These are phyloP conservation scores for Sciurus vulgaris DNA, from an alignment of 2,797 vertebrate species.

Conservation along the genomic window DNA sequence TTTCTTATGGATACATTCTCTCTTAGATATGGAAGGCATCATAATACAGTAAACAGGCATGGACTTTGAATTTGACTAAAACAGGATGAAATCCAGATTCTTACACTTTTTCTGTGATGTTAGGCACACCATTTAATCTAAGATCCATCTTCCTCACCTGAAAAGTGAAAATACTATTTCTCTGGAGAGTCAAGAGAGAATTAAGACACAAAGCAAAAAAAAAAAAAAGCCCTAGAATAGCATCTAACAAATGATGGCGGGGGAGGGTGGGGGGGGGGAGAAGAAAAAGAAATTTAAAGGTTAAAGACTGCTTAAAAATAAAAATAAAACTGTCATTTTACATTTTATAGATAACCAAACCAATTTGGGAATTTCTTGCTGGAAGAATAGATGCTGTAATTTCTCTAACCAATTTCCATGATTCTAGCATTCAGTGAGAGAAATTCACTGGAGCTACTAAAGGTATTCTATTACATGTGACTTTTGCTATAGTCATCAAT, in stretches of 20 bases:
- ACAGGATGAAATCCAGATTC: neutral
- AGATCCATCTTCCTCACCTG: neutral
- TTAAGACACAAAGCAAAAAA: neutral
- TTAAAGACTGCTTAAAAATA: neutral
- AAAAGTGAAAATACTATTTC: conserved; percentile 18
- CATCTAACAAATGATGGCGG: neutral
- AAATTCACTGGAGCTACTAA: neutral
- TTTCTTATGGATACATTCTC: neutral
- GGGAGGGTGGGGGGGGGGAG: neutral
- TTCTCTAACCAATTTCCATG: neutral
- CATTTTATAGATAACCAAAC: conserved; percentile 17
- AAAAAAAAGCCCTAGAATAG: conserved; percentile 12
- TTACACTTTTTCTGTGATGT: neutral
- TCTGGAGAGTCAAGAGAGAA: conserved; percentile 34
- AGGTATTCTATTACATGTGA: neutral
- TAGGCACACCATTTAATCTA: neutral
- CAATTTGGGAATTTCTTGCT: neutral
- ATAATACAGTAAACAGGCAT: neutral
- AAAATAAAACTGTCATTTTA: conserved; percentile 19
- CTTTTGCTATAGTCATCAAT: neutral
- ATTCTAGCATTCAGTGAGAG: neutral
- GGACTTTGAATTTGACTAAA: neutral
- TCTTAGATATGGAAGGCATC: neutral
- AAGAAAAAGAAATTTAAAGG: neutral
- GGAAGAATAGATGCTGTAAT: conserved; percentile 28